Evolutionary conservation across 2,888 invertebrate genomes (phyloP), one percentile per base, ranked within the genome.

Genomic region (Plagiodera versicolora): DNA sequence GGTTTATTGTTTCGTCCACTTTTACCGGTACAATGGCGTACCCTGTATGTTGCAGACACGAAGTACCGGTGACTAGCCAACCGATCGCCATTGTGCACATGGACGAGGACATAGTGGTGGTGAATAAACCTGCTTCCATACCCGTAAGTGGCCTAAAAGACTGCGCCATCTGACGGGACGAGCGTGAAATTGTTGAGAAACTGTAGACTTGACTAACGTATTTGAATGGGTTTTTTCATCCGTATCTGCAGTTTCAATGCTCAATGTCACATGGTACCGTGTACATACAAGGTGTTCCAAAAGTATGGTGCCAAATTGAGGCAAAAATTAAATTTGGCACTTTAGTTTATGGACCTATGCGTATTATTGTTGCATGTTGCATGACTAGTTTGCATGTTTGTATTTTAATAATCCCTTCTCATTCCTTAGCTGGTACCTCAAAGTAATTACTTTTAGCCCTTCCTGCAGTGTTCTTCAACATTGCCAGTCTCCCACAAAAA

Each of bases 51-150:
- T 89, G 81, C 91, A 95, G 96, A 89, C 98, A 98, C 88, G 98
- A 98, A 89, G 94, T 96, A 84, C 96, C 98, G 81, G 97, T 98
- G 84, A 91, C 95, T 84, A 93, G 93, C 84, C 91, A 93, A 87
- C 91, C 92, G 84, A 94, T 98, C 87, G 91, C 93, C 86, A 92
- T 99, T 85, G 91, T 99, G 81, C 92, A 94, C 86, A 94, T 97
- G 88, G 95, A 94, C 86, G 95, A 97, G 84, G 96, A 99, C 86
- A 89, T 98, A 86, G 91, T 99, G 85, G 98, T 99, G 85, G 94
- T 98, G 85, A 95, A 98, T 90, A 98, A 98, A 89, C 98, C 98
- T 82, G 94, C 96, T 84, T 98, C 98, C 84, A 95, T 98, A 86
- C 98, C 98, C 83, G 95, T 97, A 93, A 94, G 94, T 94, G 90